Evolutionary conservation across 2,797 vertebrate species (phyloP), one percentile per base, ranked within the genome.

Genomic region (Melanotaenia parkinsoni): DNA sequence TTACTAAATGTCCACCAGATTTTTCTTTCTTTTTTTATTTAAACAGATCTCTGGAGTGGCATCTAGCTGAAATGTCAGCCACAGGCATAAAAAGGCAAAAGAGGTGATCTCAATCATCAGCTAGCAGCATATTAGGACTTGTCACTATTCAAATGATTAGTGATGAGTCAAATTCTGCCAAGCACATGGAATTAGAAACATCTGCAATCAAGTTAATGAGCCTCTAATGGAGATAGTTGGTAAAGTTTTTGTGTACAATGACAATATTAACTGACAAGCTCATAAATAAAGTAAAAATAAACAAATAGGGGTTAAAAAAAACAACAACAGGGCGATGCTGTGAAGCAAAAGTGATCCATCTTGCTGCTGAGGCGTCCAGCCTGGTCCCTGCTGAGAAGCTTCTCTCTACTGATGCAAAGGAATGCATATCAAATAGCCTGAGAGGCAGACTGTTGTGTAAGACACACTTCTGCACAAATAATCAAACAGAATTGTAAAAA

Each of bases 401-500:
- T 77, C 78, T 88, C 82, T 88, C 86, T 72, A 65, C 79, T 79
- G 84, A 87, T 82, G 83, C 79, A 76, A 76, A 89, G 84, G 86
- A 88, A 90, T 82, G 85, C 88, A 89, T 88, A 89, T 84, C 83
- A 89, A 91, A 89, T 69, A 85, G 80, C 70, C 79, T 56, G 53
- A 57, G 79, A 89, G 80, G 65, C 77, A 53, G 81, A 81, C 80
- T 80, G 78, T 73, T 81, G 81, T 84, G 81, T 51, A 70, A 83
- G 77, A 63, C 77, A 69, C 78, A 79, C 84, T 66, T 78, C 85
- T 74, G 73, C 75, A 70, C 84, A 84, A 85, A 82, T 79, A 86
- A 90, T 91, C 83, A 86, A 85, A 85, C 71, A 53, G 74, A 83
- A 88, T 87, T 86, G 71, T 56, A 59, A 78, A 86, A 85, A 74